Conservation (phyloP, 1,140 invertebrate genomes). For the Dinoponera quadriceps region DNA sequence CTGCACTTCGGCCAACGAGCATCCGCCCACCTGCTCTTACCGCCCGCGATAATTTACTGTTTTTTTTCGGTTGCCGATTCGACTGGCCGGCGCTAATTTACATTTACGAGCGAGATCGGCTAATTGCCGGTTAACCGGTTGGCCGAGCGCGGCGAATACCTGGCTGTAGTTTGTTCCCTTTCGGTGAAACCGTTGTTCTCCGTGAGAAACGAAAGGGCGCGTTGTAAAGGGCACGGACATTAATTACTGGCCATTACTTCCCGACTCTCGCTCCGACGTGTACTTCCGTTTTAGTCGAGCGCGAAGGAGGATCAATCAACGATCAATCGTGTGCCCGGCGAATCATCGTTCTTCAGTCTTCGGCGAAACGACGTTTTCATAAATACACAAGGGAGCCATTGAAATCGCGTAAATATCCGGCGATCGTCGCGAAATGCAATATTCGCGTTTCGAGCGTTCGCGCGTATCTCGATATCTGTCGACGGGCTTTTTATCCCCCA, state of each 20-base stretch:
- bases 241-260: constrained; percentile 64
- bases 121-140: constrained; percentile 86
- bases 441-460: constrained; percentile 3
- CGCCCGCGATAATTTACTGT: constrained; percentile 81
- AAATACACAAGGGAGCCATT: neutral
- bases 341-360: neutral
- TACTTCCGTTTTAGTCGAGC: constrained; percentile 40
- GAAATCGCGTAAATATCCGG: neutral
- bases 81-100: constrained; percentile 78
- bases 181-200: constrained; percentile 70
- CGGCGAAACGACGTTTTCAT: neutral
- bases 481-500: neutral
- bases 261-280: constrained; percentile 40
- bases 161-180: constrained; percentile 73
- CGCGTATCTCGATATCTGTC: constrained; percentile 23
- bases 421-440: constrained; percentile 1
- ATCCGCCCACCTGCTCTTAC: constrained; percentile 83
- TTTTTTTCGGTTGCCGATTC: constrained; percentile 82
- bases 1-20: constrained; percentile 49
- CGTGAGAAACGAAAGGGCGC: constrained; percentile 68
- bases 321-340: neutral
- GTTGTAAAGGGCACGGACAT: constrained; percentile 52
- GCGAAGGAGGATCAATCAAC: constrained; percentile 26
- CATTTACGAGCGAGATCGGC: constrained; percentile 82
- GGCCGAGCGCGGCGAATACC: constrained; percentile 73